Conservation (phyloP, 1,140 invertebrate species). For the Caenorhabditis latens region DNA sequence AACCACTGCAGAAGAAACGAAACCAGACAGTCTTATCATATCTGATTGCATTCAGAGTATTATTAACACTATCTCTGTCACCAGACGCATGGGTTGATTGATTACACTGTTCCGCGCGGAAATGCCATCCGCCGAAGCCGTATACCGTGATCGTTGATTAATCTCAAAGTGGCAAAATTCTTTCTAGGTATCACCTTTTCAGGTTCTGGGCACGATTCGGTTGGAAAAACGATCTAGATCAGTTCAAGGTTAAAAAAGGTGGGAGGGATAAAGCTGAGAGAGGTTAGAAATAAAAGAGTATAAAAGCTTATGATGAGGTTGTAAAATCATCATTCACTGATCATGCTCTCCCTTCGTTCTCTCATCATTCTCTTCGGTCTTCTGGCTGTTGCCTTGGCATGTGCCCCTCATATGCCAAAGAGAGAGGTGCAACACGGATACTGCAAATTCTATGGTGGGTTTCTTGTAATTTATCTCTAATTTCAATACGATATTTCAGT, state of each 20-base stretch:
- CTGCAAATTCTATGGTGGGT: slow-evolving; percentile 30
- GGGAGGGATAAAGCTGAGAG: not conserved
- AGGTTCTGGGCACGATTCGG: not conserved
- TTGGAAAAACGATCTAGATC: slow-evolving; percentile 22
- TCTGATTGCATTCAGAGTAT: slow-evolving; percentile 37
- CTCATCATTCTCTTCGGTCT: slow-evolving; percentile 27
- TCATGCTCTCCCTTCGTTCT: slow-evolving; percentile 41
- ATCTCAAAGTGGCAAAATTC: not conserved
- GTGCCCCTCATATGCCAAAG: slow-evolving; percentile 21
- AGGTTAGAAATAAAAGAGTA: not conserved
- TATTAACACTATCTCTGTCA: slow-evolving; percentile 37
- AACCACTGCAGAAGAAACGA: not conserved
- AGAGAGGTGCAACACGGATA: slow-evolving; percentile 34
- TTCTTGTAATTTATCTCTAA: not conserved
- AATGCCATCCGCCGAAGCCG: not conserved
- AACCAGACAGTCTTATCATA: slow-evolving; percentile 28
- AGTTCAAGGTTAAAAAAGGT: slow-evolving; percentile 3
- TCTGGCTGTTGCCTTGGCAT: slow-evolving; percentile 12
- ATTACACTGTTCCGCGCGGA: slow-evolving; percentile 21
- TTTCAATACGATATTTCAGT: not conserved
- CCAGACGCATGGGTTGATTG: slow-evolving; percentile 43
- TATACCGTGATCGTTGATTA: not conserved
- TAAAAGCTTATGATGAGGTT: not conserved
- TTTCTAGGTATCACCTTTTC: not conserved
- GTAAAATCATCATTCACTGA: slow-evolving; percentile 2